Evolutionary conservation across 2,888 invertebrate genomes (phyloP).

Genomic region (Sericinus montela): DNA sequence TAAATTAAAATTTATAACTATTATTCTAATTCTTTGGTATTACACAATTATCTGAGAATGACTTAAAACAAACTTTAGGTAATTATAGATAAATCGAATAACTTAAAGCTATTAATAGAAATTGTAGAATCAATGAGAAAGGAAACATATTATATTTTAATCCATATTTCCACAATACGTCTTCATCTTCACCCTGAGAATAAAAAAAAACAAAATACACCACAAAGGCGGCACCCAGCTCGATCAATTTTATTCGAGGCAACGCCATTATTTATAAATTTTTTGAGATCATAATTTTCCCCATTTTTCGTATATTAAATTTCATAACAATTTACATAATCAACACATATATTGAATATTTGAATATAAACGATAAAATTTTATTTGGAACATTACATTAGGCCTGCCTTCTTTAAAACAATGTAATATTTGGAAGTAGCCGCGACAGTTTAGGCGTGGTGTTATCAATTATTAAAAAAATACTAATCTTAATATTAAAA

Average conservation of each 20-base stretch:
- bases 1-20: constrained; percentile 2
- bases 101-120: not conserved
- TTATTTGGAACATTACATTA: not conserved
- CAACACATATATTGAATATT: not conserved
- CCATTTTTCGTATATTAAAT: not conserved
- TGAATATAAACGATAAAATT: not conserved
- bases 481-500: constrained; percentile 42
- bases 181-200: constrained; percentile 3
- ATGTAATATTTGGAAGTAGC: not conserved
- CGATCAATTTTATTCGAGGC: too few species aligned
- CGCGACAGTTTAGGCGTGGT: not conserved
- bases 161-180: not conserved
- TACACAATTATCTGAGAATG: not conserved
- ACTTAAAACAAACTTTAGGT: not conserved
- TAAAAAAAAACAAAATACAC: not conserved
- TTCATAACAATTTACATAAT: constrained; percentile 5
- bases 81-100: too few species aligned
- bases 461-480: constrained; percentile 27
- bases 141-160: not conserved
- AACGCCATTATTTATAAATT: constrained; percentile 8
- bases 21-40: constrained; percentile 7
- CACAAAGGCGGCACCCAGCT: not conserved
- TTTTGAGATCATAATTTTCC: constrained; percentile 21
- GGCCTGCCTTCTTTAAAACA: not conserved
- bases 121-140: constrained; percentile 1